These are phyloP conservation scores for Nowickia ferox DNA, from an alignment of 2,888 invertebrate species.

Conservation along the genomic window DNA sequence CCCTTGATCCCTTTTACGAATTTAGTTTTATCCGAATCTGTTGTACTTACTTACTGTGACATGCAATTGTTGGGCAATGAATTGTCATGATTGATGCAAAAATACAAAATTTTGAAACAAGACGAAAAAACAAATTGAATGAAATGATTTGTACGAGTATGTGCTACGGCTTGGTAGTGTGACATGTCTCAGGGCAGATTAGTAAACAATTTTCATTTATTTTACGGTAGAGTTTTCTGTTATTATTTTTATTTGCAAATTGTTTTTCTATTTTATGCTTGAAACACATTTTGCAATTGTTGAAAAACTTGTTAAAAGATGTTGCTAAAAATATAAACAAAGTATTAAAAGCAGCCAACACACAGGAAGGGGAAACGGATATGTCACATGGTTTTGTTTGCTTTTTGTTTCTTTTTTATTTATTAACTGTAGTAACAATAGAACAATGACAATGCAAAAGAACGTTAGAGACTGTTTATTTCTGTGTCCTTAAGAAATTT, in stretches of 20 bases:
- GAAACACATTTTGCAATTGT: constrained; percentile 38
- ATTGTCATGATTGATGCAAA: constrained; percentile 69
- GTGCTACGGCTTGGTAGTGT: constrained; percentile 19
- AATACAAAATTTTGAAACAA: constrained; percentile 6
- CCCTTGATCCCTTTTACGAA: constrained; percentile 45
- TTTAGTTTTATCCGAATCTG: constrained; percentile 34
- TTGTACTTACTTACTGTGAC: constrained; percentile 47
- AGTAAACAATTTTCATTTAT: constrained; percentile 77
- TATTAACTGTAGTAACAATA: constrained; percentile 48
- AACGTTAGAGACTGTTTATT: constrained; percentile 27
- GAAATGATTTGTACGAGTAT: constrained; percentile 54
- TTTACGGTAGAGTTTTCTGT: constrained; percentile 57
- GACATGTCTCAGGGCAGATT: constrained; percentile 73
- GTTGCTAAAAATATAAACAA: constrained; percentile 50
- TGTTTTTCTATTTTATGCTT: constrained; percentile 15
- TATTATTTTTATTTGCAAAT: constrained; percentile 1
- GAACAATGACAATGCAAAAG: constrained; percentile 61
- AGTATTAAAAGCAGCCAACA: constrained; percentile 49
- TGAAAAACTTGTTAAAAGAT: constrained; percentile 56
- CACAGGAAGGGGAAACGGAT: constrained; percentile 78
- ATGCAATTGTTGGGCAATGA: constrained; percentile 67
- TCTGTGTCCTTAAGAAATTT: constrained; percentile 41
- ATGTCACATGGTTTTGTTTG: constrained; percentile 77
- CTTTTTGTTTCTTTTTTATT: neutral
- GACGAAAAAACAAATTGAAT: neutral